Conservation (phyloP, 2,113 vertebrate species). For the Anolis sagrei region DNA sequence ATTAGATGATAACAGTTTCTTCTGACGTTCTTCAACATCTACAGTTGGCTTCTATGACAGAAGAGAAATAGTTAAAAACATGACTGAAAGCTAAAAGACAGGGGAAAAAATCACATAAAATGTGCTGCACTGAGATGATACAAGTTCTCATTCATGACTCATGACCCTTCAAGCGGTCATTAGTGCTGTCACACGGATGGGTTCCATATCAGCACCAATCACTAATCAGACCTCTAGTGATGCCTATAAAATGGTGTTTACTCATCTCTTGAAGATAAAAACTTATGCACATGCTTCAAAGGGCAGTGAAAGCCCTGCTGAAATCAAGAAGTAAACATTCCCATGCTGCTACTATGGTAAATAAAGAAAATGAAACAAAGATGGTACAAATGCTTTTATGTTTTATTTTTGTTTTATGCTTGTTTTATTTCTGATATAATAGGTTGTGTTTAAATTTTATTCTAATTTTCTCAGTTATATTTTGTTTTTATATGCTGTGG, state of each 20-base stretch:
- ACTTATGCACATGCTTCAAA: not conserved
- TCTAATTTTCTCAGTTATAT: too few relatives aligned
- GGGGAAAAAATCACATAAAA: not conserved
- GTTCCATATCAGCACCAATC: not conserved
- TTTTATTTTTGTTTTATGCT: too few relatives aligned
- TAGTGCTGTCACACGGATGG: too few relatives aligned
- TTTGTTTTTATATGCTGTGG: too few relatives aligned
- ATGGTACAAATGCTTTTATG: too few relatives aligned
- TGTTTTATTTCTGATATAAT: too few relatives aligned
- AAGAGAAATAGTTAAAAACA: slow-evolving; percentile 11
- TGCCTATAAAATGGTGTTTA: not conserved
- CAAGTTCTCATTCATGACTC: not conserved
- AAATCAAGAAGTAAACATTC: not conserved
- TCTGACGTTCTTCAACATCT: slow-evolving; percentile 1
- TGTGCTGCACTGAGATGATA: not conserved
- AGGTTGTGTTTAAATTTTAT: too few relatives aligned
- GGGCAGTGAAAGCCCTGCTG: not conserved
- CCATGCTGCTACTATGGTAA: not conserved
- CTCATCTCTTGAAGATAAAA: not conserved
- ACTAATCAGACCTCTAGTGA: not conserved
- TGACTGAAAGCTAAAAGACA: not conserved
- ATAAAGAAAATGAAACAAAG: not conserved
- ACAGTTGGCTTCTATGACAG: not conserved
- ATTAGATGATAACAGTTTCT: slow-evolving; percentile 26
- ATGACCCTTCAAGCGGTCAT: not conserved